Percentiles rank a stretch among this genome's conserved stretches.
Conservation (phyloP, 2,888 invertebrate genomes). For the Drosophila quasianomalipes region DNA sequence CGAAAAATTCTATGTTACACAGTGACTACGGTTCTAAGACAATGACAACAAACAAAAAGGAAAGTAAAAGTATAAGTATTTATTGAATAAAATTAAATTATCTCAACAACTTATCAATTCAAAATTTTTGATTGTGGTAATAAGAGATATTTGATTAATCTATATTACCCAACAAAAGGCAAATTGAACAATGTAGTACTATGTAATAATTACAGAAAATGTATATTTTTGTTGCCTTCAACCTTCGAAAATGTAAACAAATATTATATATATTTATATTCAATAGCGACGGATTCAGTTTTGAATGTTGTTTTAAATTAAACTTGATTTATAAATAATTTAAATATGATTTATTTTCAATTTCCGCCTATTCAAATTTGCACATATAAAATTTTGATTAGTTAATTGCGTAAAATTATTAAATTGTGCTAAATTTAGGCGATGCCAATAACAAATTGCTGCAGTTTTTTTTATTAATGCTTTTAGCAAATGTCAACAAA, state of each 20-base stretch:
- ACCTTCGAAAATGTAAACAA: background rate
- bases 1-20: slow-evolving; percentile 54
- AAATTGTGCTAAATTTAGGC: background rate
- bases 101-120: background rate
- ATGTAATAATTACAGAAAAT: background rate
- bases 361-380: background rate
- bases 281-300: background rate
- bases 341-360: background rate
- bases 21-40: slow-evolving; percentile 18
- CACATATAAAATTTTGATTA: background rate
- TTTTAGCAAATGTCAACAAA: background rate
- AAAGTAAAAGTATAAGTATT: background rate
- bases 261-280: background rate
- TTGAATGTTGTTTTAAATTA: background rate
- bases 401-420: background rate
- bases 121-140: background rate
- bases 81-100: background rate
- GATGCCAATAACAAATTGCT: background rate
- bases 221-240: fast-evolving
- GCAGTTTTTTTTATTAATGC: background rate
- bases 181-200: too few relatives aligned
- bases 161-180: too few relatives aligned
- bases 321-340: background rate
- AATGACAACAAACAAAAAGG: background rate
- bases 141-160: too few relatives aligned